A percentile compares a stretch with the other conserved stretches of the same genome.
Conservation (phyloP, 2,113 vertebrate species). For the Vireo altiloquus region DNA sequence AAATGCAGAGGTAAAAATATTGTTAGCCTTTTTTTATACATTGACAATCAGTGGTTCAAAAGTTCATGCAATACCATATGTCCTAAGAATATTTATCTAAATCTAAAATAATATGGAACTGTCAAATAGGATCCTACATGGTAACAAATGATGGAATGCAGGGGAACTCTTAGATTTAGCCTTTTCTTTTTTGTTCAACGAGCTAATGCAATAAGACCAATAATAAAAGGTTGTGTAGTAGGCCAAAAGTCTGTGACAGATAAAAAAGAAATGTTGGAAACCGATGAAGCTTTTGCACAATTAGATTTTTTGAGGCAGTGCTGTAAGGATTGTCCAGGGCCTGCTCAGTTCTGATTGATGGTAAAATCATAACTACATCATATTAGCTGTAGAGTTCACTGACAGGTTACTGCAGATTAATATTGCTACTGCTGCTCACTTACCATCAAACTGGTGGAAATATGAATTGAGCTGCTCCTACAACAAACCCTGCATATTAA, state of each 20-base stretch:
- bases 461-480: constrained; percentile 77
- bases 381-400: constrained; percentile 98
- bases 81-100: constrained; percentile 78
- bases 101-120: constrained; percentile 74
- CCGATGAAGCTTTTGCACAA: constrained; percentile 95
- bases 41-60: constrained; percentile 70
- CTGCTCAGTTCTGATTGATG: constrained; percentile 90
- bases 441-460: constrained; percentile 80
- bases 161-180: constrained; percentile 77
- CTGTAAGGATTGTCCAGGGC: constrained; percentile 89
- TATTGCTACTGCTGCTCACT: constrained; percentile 89
- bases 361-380: constrained; percentile 97
- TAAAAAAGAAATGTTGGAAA: constrained; percentile 93
- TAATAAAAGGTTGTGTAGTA: constrained; percentile 85
- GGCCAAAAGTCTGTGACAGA: constrained; percentile 83
- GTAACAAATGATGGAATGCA: constrained; percentile 87
- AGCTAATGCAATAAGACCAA: constrained; percentile 86
- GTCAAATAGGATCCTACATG: constrained; percentile 80
- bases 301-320: constrained; percentile 94
- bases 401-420: constrained; percentile 91
- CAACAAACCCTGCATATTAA: constrained; percentile 81
- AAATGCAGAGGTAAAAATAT: constrained; percentile 43
- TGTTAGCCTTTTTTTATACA: constrained; percentile 8
- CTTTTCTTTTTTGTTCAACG: constrained; percentile 81
- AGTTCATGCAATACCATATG: constrained; percentile 71